Conservation (phyloP, 2,888 invertebrate species). For the Tinea semifulvella region DNA sequence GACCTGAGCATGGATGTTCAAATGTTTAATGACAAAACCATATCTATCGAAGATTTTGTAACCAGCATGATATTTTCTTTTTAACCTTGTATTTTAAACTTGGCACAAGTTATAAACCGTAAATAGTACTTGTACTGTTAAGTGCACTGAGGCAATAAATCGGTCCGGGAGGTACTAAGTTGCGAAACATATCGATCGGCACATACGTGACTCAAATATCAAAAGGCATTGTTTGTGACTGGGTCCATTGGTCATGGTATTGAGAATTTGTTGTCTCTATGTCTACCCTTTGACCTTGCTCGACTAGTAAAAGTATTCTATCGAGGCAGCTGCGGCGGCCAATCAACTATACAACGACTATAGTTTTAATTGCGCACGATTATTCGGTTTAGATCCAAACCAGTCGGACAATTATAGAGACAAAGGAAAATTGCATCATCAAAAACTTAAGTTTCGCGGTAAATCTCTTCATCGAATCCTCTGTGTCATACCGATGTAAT, state of each 20-base stretch:
- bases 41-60: too few relatives aligned
- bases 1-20: too few relatives aligned
- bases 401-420: constrained; percentile 4
- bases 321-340: constrained; percentile 8
- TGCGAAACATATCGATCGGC: constrained; percentile 8
- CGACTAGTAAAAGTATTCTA: constrained; percentile 11
- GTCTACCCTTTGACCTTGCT: constrained; percentile 13
- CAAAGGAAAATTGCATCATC: constrained; percentile 4
- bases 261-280: constrained; percentile 7
- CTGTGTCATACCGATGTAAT: too few relatives aligned
- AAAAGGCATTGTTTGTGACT: constrained; percentile 12
- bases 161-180: neutral
- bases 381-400: constrained; percentile 8
- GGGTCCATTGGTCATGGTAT: constrained; percentile 12
- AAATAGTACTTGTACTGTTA: constrained; percentile 7
- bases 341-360: constrained; percentile 4
- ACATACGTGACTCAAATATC: constrained; percentile 14
- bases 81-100: neutral
- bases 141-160: constrained; percentile 5
- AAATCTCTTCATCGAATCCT: too few relatives aligned
- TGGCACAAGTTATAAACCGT: neutral
- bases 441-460: too few relatives aligned
- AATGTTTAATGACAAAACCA: too few relatives aligned
- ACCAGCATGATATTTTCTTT: too few relatives aligned
- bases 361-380: constrained; percentile 10